phyloP scores from a whole-genome alignment of 2,797 vertebrate species.

The Sebastes hubbsi region DNA sequence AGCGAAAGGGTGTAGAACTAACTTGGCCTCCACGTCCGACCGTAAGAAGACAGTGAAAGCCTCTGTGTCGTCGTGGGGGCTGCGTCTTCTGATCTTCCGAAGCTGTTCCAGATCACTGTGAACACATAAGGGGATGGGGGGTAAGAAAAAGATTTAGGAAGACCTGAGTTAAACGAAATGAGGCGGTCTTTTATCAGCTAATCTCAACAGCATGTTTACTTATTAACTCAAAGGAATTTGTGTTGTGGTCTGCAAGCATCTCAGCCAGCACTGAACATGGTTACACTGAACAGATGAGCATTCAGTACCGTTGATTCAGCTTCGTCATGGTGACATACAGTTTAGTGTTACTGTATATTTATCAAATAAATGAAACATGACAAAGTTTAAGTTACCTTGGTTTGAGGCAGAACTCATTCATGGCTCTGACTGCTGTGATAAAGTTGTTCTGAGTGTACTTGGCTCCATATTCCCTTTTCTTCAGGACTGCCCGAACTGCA shows the following conservation, averaged over 20 bases:
- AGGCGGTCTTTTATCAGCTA: slow-evolving; percentile 22
- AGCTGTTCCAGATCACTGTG: slow-evolving; percentile 94
- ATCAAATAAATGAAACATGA: not conserved
- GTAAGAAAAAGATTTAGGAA: not conserved
- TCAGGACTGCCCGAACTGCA: slow-evolving; percentile 95
- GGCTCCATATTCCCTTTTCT: slow-evolving; percentile 96
- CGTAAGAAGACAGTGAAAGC: slow-evolving; percentile 98
- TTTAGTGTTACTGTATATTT: not conserved
- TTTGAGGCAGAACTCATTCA: slow-evolving; percentile 99
- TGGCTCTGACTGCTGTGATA: slow-evolving; percentile 97
- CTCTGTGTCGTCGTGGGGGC: slow-evolving; percentile 97
- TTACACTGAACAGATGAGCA: not conserved
- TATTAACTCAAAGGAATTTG: slow-evolving; percentile 49
- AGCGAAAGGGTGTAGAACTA: slow-evolving; percentile 53
- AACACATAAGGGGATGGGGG: not conserved
- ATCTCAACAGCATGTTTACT: slow-evolving; percentile 49
- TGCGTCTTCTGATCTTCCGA: slow-evolving; percentile 92
- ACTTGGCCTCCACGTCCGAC: slow-evolving; percentile 97
- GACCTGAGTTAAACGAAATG: not conserved
- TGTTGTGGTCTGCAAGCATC: not conserved
- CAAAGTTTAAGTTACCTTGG: slow-evolving; percentile 86
- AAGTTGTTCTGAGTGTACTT: slow-evolving; percentile 99
- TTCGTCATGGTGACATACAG: not conserved
- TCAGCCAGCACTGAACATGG: not conserved
- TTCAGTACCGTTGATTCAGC: not conserved